A percentile compares a stretch with the other conserved stretches of the same genome.
phyloP scores from a whole-genome alignment of 1,140 invertebrate genomes.

The Dolichoris vasculosae region DNA sequence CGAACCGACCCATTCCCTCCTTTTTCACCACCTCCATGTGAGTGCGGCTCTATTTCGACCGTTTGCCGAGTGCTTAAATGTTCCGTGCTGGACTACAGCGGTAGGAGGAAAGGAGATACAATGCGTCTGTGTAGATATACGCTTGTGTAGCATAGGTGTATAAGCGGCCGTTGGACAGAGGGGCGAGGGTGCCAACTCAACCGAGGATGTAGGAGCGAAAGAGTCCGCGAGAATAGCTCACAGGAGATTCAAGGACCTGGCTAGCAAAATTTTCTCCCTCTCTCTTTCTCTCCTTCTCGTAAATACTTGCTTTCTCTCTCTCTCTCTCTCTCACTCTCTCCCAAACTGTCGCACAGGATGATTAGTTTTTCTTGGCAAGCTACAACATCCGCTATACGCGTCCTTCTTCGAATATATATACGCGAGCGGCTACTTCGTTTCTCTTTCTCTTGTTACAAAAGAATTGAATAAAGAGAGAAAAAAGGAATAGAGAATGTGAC shows the following conservation, averaged over 20 bases:
- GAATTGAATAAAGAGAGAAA: not conserved
- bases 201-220: not conserved
- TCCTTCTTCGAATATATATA: not conserved
- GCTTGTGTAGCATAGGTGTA: not conserved
- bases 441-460: not conserved
- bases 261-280: not conserved
- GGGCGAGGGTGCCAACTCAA: not conserved
- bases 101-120: not conserved
- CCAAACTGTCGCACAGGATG: not conserved
- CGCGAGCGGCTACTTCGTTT: not conserved
- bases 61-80: conserved; percentile 68
- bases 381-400: not conserved
- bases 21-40: not conserved
- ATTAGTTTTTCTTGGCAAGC: not conserved
- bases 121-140: not conserved
- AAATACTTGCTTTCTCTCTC: not conserved
- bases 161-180: not conserved
- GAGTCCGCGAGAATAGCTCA: not conserved
- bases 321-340: not conserved
- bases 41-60: not conserved
- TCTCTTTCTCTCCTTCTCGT: not conserved
- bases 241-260: not conserved
- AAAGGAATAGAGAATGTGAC: too few relatives aligned
- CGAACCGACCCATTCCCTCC: not conserved
- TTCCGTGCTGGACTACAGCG: conserved; percentile 67